Conservation (phyloP, 2,888 invertebrate species). For the Calameuta idolon region DNA sequence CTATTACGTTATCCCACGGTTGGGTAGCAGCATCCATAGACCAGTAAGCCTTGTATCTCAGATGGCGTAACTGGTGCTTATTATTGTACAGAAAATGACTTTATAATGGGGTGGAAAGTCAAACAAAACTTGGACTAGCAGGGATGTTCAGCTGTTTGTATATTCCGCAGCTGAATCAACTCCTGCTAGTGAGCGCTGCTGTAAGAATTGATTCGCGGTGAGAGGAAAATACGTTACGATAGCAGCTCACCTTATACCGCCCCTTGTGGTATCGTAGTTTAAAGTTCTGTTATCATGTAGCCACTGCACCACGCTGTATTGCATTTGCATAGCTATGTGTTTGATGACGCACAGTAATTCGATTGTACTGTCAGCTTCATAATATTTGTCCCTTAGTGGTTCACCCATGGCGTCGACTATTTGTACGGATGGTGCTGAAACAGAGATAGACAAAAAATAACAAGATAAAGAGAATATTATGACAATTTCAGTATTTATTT, state of each 20-base stretch:
- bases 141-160: neutral
- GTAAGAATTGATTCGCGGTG: neutral
- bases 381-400: constrained; percentile 75
- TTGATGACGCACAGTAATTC: constrained; percentile 75
- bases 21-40: no score
- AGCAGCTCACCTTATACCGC: constrained; percentile 72
- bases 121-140: neutral
- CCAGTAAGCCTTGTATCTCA: no score
- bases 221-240: constrained; percentile 14
- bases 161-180: neutral
- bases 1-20: no score
- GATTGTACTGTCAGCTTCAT: constrained; percentile 77
- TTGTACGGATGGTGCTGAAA: constrained; percentile 76
- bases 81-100: no score
- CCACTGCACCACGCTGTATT: constrained; percentile 73
- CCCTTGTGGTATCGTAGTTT: constrained; percentile 76
- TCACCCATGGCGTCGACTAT: constrained; percentile 77
- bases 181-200: neutral
- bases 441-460: constrained; percentile 20
- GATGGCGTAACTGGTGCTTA: no score
- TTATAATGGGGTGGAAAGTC: no score
- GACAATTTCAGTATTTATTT: neutral
- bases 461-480: neutral
- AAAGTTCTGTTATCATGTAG: constrained; percentile 74
- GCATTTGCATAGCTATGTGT: constrained; percentile 69